Percentiles rank a stretch among this genome's conserved stretches.
Conservation (phyloP, 2,113 vertebrate genomes). For the Serilophus lunatus region DNA sequence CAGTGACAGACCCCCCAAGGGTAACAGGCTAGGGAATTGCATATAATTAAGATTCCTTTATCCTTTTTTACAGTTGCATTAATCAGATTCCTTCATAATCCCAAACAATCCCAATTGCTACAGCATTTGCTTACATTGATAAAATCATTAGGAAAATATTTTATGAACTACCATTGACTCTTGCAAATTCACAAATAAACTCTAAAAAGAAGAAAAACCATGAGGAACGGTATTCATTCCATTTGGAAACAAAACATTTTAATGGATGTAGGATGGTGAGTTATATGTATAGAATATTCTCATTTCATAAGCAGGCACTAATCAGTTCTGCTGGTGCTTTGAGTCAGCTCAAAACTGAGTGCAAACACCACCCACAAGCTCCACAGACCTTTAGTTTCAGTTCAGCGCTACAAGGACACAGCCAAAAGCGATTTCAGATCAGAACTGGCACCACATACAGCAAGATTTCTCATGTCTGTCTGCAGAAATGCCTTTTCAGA, state of each 20-base stretch:
- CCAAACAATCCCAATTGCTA: background rate
- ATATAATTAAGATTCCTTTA: background rate
- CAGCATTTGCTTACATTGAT: background rate
- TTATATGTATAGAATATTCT: background rate
- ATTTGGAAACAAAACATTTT: background rate
- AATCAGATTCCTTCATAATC: background rate
- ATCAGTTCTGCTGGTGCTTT: background rate
- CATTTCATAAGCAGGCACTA: background rate
- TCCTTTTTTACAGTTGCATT: background rate
- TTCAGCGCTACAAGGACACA: rapidly evolving
- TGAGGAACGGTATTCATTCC: background rate
- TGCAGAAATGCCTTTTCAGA: background rate
- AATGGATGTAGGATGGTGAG: background rate
- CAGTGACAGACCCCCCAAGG: background rate
- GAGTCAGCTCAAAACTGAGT: background rate
- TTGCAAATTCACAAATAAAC: background rate
- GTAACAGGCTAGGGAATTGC: background rate
- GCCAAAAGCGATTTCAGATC: background rate
- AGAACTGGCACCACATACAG: background rate
- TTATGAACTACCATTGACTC: background rate
- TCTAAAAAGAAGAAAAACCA: background rate
- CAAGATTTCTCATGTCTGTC: background rate
- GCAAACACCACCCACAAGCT: background rate
- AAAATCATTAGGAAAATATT: background rate
- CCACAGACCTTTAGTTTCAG: background rate